Conservation (phyloP, 2,888 invertebrate species). For the Heteromurus nitidus region DNA sequence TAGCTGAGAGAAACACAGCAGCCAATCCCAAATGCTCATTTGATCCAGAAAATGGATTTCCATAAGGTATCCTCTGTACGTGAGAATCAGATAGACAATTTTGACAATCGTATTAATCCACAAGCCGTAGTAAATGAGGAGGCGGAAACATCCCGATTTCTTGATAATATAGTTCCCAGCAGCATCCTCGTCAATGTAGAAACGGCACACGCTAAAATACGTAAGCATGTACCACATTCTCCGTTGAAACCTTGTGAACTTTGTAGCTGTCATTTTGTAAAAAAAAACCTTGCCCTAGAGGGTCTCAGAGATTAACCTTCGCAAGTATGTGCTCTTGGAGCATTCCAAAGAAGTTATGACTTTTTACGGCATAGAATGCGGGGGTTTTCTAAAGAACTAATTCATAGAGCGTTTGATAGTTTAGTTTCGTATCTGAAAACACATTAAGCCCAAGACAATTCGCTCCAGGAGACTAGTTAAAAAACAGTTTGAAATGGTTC, state of each 20-base stretch:
- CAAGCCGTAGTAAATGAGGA: slow-evolving; percentile 55
- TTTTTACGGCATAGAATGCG: too few relatives aligned
- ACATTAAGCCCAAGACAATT: too few relatives aligned
- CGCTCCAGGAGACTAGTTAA: too few relatives aligned
- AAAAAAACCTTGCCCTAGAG: too few relatives aligned
- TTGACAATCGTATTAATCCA: slow-evolving; percentile 62
- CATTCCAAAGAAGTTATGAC: too few relatives aligned
- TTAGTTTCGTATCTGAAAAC: too few relatives aligned
- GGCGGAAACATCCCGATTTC: slow-evolving; percentile 31
- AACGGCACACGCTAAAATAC: slow-evolving; percentile 55
- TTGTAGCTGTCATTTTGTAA: slow-evolving; percentile 7
- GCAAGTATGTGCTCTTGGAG: too few relatives aligned
- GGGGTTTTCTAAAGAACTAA: too few relatives aligned
- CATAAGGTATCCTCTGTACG: slow-evolving; percentile 45
- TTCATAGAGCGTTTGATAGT: too few relatives aligned
- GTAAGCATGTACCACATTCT: slow-evolving; percentile 57
- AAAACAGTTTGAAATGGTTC: too few relatives aligned
- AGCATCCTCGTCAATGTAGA: slow-evolving; percentile 46
- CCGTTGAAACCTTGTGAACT: slow-evolving; percentile 54
- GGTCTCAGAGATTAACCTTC: not conserved
- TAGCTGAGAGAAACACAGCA: slow-evolving; percentile 61
- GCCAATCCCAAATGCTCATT: slow-evolving; percentile 62
- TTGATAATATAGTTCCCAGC: slow-evolving; percentile 51
- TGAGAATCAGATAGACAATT: slow-evolving; percentile 52
- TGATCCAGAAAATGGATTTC: slow-evolving; percentile 64